Conservation (phyloP, 1,140 invertebrate genomes). For the Drepana arcuata region DNA sequence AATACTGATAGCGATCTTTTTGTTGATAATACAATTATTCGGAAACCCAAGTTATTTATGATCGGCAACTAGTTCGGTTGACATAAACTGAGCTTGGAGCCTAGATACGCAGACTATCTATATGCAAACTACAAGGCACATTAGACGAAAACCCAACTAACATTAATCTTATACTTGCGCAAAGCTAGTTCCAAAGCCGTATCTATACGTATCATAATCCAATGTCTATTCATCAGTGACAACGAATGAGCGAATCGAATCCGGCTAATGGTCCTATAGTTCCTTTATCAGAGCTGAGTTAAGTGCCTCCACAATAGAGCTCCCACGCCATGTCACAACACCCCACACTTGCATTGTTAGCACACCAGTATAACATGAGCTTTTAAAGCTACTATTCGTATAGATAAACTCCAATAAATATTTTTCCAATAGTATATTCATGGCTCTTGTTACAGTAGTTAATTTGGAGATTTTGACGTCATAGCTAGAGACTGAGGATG, state of each 20-base stretch:
- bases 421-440: no score
- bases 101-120: not conserved
- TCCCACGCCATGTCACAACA: constrained; percentile 68
- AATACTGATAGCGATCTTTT: constrained; percentile 27
- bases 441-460: no score
- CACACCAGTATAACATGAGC: no score
- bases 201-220: constrained; percentile 64
- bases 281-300: constrained; percentile 63
- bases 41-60: no score
- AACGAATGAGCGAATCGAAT: constrained; percentile 68
- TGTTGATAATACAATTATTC: not conserved
- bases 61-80: not conserved
- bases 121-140: not conserved
- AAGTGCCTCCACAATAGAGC: constrained; percentile 64
- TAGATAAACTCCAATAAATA: no score
- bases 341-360: constrained; percentile 25
- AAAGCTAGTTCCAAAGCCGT: no score
- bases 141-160: not conserved
- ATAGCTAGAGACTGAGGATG: no score
- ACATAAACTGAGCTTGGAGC: no score
- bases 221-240: constrained; percentile 56
- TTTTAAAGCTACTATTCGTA: no score
- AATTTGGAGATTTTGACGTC: no score
- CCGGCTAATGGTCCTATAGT: constrained; percentile 64
- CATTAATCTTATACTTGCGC: constrained; percentile 5